phyloP scores from a whole-genome alignment of 2,797 vertebrate genomes.

The Pipistrellus nathusii region DNA sequence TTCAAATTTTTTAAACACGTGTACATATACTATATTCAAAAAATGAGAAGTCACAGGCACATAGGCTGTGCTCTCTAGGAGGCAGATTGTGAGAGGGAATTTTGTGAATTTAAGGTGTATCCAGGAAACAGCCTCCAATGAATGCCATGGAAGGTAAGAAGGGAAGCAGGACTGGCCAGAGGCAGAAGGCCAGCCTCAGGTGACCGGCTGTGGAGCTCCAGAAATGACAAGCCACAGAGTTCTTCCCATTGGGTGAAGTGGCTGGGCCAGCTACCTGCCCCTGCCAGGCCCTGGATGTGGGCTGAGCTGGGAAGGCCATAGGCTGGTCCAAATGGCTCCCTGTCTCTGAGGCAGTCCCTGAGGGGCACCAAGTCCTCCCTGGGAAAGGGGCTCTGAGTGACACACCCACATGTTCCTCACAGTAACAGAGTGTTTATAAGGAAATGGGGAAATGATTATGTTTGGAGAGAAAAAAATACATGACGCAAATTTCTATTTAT shows the following conservation, averaged over 20 bases:
- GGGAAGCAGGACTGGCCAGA: not conserved
- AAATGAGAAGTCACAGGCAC: not conserved
- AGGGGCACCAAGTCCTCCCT: not conserved
- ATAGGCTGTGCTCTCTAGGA: not conserved
- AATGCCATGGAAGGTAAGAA: not conserved
- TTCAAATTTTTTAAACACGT: not conserved
- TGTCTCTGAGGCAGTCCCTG: not conserved
- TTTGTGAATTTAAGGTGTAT: not conserved
- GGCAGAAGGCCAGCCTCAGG: not conserved
- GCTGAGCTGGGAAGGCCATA: not conserved
- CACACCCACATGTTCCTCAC: not conserved
- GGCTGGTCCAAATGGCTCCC: not conserved
- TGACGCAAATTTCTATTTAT: not conserved
- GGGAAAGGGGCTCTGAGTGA: not conserved
- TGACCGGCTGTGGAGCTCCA: fast-evolving
- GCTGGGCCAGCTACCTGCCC: not conserved
- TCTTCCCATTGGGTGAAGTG: fast-evolving
- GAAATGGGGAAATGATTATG: not conserved
- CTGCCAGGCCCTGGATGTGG: not conserved
- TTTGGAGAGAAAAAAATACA: not conserved
- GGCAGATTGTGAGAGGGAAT: not conserved
- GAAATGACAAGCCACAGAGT: not conserved
- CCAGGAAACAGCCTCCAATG: not conserved
- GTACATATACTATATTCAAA: not conserved
- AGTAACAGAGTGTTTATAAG: not conserved